phyloP scores from a whole-genome alignment of 2,113 vertebrate species.

The Podocnemis expansa region DNA sequence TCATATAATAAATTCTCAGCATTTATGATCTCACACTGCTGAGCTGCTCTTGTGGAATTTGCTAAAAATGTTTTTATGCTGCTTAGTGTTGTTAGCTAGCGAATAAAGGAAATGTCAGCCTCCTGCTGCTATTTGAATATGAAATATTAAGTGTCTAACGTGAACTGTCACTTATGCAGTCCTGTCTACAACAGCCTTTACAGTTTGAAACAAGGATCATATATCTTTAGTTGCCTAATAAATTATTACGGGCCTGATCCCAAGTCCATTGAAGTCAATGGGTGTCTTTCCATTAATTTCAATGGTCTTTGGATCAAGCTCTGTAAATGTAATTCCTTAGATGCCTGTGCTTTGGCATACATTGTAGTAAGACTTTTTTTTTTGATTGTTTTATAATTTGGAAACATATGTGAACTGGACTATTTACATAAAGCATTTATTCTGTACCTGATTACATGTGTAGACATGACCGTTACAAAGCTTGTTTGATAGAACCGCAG shows the following conservation, averaged over 20 bases:
- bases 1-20: fast-evolving
- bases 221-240: neutral
- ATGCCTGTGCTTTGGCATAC: neutral
- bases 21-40: neutral
- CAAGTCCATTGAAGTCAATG: neutral
- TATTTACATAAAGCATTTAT: neutral
- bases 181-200: neutral
- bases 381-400: neutral
- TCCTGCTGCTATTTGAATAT: neutral
- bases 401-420: neutral
- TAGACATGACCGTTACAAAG: neutral
- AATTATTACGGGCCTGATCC: neutral
- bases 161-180: neutral
- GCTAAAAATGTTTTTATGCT: neutral
- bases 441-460: fast-evolving
- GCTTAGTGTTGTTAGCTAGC: neutral
- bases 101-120: neutral
- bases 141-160: neutral
- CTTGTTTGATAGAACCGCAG: neutral
- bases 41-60: neutral
- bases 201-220: neutral
- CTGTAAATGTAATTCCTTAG: neutral
- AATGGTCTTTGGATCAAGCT: fast-evolving
- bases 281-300: neutral
- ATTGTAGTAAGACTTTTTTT: neutral